phyloP scores from a whole-genome alignment of 2,888 invertebrate genomes.

The Leptura quadrifasciata region DNA sequence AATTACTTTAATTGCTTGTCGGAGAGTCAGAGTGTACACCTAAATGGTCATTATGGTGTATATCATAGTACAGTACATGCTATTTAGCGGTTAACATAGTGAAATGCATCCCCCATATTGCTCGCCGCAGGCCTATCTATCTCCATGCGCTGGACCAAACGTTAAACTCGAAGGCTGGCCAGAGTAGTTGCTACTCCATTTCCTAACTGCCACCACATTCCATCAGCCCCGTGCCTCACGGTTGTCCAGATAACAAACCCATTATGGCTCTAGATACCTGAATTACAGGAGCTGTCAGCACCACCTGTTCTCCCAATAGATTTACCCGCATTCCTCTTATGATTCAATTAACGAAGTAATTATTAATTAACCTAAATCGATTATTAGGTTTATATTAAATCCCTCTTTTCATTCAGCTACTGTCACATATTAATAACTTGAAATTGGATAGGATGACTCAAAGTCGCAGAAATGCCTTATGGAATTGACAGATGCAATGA shows the following conservation, averaged over 20 bases:
- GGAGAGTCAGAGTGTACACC: slow-evolving; percentile 33
- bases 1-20: slow-evolving; percentile 23
- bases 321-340: slow-evolving; percentile 51
- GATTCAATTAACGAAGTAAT: slow-evolving; percentile 63
- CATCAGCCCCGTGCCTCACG: slow-evolving; percentile 28
- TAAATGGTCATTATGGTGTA: slow-evolving; percentile 44
- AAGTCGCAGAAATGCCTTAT: slow-evolving; percentile 9
- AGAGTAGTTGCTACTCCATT: slow-evolving; percentile 20
- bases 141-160: slow-evolving; percentile 8
- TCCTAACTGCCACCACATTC: slow-evolving; percentile 21
- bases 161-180: slow-evolving; percentile 8
- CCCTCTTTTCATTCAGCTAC: not conserved
- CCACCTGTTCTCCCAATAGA: slow-evolving; percentile 52
- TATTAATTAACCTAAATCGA: slow-evolving; percentile 65
- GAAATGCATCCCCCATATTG: slow-evolving; percentile 56
- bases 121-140: slow-evolving; percentile 19
- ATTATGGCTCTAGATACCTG: slow-evolving; percentile 67
- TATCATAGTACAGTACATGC: slow-evolving; percentile 47
- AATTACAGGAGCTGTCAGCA: slow-evolving; percentile 56
- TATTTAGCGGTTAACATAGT: slow-evolving; percentile 53
- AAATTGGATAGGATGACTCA: not conserved
- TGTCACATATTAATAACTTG: not conserved
- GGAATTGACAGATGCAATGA: slow-evolving; percentile 17
- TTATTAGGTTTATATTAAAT: slow-evolving; percentile 45
- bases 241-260: slow-evolving; percentile 65